Conservation (phyloP, 2,888 invertebrate genomes). For the Drosophila prolongata region DNA sequence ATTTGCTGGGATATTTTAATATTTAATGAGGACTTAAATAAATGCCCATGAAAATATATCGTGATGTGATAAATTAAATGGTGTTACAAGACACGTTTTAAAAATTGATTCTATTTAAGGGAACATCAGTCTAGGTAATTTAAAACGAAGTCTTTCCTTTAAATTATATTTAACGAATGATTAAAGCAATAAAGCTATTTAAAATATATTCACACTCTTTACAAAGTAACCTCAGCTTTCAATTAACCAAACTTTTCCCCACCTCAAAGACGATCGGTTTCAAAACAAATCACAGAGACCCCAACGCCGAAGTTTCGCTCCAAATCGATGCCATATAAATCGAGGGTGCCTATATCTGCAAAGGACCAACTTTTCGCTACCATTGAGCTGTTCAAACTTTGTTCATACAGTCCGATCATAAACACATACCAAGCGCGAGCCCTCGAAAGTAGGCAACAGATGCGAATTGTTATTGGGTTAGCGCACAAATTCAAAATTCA, state of each 20-base stretch:
- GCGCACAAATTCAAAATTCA: slow-evolving; percentile 33
- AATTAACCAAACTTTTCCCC: slow-evolving; percentile 21
- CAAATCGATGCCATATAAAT: slow-evolving; percentile 24
- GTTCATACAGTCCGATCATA: slow-evolving; percentile 45
- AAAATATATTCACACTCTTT: neutral
- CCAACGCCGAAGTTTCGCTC: slow-evolving; percentile 13
- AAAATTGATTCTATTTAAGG: too few species aligned
- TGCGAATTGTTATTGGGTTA: slow-evolving; percentile 5
- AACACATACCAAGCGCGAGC: slow-evolving; percentile 35
- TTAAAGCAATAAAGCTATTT: neutral
- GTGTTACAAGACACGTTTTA: neutral
- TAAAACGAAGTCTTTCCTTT: too few species aligned
- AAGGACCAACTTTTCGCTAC: slow-evolving; percentile 31
- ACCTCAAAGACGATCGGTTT: slow-evolving; percentile 20
- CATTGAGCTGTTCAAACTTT: slow-evolving; percentile 30
- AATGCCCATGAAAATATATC: too few species aligned
- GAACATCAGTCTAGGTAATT: too few species aligned
- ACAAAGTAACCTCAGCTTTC: slow-evolving; percentile 11
- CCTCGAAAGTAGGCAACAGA: slow-evolving; percentile 59
- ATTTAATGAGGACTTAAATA: neutral
- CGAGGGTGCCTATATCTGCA: slow-evolving; percentile 13
- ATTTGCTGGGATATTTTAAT: neutral
- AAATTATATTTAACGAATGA: too few species aligned
- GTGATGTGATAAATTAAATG: too few species aligned
- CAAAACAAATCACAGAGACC: slow-evolving; percentile 9